These are phyloP conservation scores for Oceanites oceanicus DNA, from an alignment of 2,113 vertebrate genomes.

Conservation along the genomic window DNA sequence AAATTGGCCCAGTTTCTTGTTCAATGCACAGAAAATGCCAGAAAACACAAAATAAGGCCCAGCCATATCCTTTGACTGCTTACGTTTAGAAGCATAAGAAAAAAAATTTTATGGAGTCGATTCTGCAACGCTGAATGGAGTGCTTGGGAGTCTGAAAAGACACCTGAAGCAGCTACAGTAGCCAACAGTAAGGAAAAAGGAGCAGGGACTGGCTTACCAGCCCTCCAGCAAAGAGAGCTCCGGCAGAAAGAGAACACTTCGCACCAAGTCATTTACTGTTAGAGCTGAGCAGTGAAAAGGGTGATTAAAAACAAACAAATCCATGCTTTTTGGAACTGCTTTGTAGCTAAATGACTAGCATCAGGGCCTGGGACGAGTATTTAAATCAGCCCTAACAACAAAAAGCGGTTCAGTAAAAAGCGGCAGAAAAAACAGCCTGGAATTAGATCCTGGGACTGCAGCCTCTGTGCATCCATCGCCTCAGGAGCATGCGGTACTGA, in stretches of 20 bases:
- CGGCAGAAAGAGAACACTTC: neutral
- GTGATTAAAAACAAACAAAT: neutral
- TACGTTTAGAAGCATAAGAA: neutral
- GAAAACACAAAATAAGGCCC: neutral
- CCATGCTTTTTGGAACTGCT: neutral
- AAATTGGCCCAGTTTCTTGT: neutral
- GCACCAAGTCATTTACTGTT: neutral
- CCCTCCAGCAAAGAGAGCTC: neutral
- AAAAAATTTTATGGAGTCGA: neutral
- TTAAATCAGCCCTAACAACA: neutral
- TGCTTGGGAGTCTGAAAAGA: neutral
- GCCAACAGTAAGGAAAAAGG: neutral
- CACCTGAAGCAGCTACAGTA: neutral
- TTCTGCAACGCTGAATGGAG: neutral
- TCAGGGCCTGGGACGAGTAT: neutral
- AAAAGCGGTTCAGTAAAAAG: neutral
- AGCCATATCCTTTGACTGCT: neutral
- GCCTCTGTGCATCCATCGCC: neutral
- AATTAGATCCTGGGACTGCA: neutral
- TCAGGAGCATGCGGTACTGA: neutral
- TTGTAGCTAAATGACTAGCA: neutral
- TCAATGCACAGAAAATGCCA: neutral
- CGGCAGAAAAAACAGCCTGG: neutral
- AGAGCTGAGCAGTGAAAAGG: neutral
- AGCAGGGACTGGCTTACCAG: neutral